phyloP scores from a whole-genome alignment of 53 echinoderm and acorn worm species.

The Patiria pectinifera region DNA sequence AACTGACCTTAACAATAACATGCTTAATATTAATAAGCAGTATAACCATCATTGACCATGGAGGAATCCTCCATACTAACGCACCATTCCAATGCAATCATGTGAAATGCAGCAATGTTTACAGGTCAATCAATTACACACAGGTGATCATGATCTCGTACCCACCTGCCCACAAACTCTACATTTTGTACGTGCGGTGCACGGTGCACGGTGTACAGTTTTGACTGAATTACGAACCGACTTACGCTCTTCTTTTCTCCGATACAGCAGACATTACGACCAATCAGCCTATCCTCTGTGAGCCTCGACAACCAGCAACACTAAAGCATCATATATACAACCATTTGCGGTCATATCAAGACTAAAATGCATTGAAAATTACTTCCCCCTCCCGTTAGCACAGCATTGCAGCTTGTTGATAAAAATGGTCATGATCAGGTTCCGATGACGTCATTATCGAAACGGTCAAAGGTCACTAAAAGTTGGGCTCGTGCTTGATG shows the following conservation, averaged over 20 bases:
- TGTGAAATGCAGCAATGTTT: no score
- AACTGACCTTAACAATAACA: no score
- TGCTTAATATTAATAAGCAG: no score
- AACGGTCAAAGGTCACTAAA: background rate
- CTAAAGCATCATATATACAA: background rate
- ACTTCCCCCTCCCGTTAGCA: no score
- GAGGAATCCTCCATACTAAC: no score
- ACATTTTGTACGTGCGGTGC: no score
- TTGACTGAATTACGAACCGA: background rate
- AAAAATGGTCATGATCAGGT: background rate
- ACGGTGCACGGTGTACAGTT: background rate
- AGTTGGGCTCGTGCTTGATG: background rate
- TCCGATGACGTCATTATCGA: background rate
- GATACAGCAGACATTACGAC: background rate
- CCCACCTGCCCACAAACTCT: background rate
- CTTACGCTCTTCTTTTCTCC: conserved; percentile 22
- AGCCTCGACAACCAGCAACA: background rate
- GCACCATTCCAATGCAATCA: no score
- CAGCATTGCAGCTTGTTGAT: no score
- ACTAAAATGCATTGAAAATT: background rate
- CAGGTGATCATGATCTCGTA: no score
- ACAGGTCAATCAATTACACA: no score
- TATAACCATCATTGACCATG: no score
- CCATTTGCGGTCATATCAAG: conserved; percentile 8
- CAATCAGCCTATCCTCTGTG: background rate